Conservation (phyloP, 2,888 invertebrate species). For the Cylindroiulus punctatus region DNA sequence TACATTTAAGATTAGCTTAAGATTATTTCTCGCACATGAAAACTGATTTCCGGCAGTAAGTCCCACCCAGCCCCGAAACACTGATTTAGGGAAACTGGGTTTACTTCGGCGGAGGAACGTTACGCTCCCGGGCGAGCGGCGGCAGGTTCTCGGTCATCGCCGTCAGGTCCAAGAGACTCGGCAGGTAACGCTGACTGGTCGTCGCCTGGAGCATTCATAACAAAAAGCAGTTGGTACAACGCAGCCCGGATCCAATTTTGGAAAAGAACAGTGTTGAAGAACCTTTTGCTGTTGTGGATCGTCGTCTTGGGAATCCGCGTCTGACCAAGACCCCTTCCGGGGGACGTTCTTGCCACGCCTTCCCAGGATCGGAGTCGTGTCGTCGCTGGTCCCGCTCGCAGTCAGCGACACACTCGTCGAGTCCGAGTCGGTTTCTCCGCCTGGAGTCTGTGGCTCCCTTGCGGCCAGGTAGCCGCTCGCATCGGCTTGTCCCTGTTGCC, state of each 20-base stretch:
- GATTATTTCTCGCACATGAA: background rate
- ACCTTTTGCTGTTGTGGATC: slow-evolving; percentile 38
- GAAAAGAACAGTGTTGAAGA: background rate
- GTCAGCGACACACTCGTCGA: slow-evolving; percentile 54
- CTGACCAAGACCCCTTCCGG: slow-evolving; percentile 51
- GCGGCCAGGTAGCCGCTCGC: background rate
- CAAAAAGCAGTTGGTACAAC: background rate
- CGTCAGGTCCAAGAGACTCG: slow-evolving; percentile 51
- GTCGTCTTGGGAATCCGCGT: slow-evolving; percentile 48
- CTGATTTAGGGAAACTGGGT: background rate
- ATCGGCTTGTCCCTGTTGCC: slow-evolving; percentile 39
- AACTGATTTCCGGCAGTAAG: too few species aligned
- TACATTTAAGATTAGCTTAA: too few species aligned
- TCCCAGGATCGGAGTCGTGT: slow-evolving; percentile 53
- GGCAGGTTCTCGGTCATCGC: slow-evolving; percentile 35
- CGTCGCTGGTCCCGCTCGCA: slow-evolving; percentile 55
- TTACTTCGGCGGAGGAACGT: slow-evolving; percentile 45
- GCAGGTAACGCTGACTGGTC: slow-evolving; percentile 35
- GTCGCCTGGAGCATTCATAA: background rate
- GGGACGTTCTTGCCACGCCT: slow-evolving; percentile 40
- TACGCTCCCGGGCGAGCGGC: slow-evolving; percentile 6
- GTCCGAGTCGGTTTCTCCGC: slow-evolving; percentile 55
- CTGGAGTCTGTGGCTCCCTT: background rate
- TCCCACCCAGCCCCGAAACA: too few species aligned
- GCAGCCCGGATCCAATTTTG: too few species aligned